phyloP scores from a whole-genome alignment of 2,888 invertebrate species.

The Melolontha melolontha region DNA sequence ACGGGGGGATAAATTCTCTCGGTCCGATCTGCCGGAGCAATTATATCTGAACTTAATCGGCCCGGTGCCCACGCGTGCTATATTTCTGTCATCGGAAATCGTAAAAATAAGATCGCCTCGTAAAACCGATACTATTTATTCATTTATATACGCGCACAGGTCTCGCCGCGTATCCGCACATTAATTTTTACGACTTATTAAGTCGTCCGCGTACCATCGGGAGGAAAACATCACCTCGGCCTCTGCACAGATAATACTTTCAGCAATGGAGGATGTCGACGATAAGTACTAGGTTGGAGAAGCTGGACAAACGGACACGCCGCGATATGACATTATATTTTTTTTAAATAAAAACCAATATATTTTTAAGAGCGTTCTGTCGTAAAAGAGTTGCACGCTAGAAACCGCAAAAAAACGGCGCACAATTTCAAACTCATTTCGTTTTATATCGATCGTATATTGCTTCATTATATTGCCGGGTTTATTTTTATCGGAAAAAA shows the following conservation, averaged over 20 bases:
- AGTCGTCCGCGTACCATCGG: slow-evolving; percentile 19
- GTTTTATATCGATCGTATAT: slow-evolving; percentile 15
- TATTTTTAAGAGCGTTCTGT: slow-evolving; percentile 18
- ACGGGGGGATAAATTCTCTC: slow-evolving; percentile 20
- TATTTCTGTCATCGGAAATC: slow-evolving; percentile 42
- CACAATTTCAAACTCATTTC: slow-evolving; percentile 18
- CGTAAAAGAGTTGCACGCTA: slow-evolving; percentile 20
- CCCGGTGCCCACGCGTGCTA: slow-evolving; percentile 35
- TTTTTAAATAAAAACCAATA: slow-evolving; percentile 7
- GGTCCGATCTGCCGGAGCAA: slow-evolving; percentile 22
- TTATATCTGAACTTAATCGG: slow-evolving; percentile 33
- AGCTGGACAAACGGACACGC: slow-evolving; percentile 14
- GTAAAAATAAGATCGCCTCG: slow-evolving; percentile 38
- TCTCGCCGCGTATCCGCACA: slow-evolving; percentile 28
- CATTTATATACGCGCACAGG: slow-evolving; percentile 21
- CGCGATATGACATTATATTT: not conserved
- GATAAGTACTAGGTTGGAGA: slow-evolving; percentile 6
- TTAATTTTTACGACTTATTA: slow-evolving; percentile 35
- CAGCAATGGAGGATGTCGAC: not conserved
- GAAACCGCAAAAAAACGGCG: not conserved
- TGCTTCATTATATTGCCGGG: slow-evolving; percentile 5
- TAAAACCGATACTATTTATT: slow-evolving; percentile 35
- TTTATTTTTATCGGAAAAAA: slow-evolving; percentile 4
- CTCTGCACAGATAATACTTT: not conserved
- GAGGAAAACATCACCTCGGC: not conserved